Conservation (phyloP, 2,888 invertebrate species). For the Adelognathus sp. region DNA sequence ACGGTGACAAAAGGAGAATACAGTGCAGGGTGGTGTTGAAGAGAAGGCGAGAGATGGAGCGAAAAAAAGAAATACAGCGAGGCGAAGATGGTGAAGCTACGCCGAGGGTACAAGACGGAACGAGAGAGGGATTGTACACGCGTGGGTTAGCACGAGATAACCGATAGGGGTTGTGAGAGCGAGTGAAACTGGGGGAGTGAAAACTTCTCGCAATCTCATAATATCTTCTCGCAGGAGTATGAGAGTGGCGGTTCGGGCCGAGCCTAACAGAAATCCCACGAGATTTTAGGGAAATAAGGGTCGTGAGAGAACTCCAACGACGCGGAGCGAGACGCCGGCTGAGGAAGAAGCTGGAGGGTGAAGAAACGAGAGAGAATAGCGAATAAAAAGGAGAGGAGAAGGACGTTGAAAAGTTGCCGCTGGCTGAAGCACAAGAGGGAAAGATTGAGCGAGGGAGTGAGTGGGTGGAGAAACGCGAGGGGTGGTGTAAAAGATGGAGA, state of each 20-base stretch:
- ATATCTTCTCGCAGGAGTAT: constrained; percentile 72
- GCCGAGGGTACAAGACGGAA: neutral
- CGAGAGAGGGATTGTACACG: constrained; percentile 18
- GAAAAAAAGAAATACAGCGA: neutral
- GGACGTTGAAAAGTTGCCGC: constrained; percentile 62
- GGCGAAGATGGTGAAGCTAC: neutral
- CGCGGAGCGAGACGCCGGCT: neutral
- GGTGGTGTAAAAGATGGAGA: constrained; percentile 19
- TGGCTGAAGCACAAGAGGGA: constrained; percentile 61
- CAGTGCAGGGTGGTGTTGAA: constrained; percentile 6
- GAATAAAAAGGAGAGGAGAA: constrained; percentile 42
- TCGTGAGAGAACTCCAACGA: constrained; percentile 57
- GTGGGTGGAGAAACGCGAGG: constrained; percentile 18
- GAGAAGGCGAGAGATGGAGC: neutral
- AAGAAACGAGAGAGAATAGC: constrained; percentile 29
- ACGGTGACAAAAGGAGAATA: constrained; percentile 53
- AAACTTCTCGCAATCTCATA: constrained; percentile 74
- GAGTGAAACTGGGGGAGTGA: constrained; percentile 50
- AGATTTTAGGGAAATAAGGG: constrained; percentile 75
- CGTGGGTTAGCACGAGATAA: constrained; percentile 3
- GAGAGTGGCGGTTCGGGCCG: constrained; percentile 69
- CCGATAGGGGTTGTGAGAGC: constrained; percentile 18
- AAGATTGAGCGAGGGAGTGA: constrained; percentile 34
- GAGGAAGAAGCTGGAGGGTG: constrained; percentile 17
- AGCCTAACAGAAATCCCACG: constrained; percentile 71